Base-by-base conservation (phyloP, 1,140 invertebrate genomes). In the Octopus bimaculoides region DNA sequence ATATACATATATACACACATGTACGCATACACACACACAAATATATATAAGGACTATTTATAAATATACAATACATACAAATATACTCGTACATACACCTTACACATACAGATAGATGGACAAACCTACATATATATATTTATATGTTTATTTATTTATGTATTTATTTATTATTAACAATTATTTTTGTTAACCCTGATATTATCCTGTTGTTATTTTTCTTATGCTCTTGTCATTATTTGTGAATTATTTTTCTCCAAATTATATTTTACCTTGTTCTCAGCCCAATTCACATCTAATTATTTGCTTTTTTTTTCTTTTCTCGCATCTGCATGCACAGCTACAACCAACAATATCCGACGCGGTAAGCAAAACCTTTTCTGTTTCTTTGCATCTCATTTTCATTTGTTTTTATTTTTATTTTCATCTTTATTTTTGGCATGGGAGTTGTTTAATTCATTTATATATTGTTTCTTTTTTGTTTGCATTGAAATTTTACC, bases 331-430 rank as follows among this genome's bases (percentile, higher is more conserved):
- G 66, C 66, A 69, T 69, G 66, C 14, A 69, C 66, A 69, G 66
- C 66, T 69, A 69, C 66, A 20, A 69, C 66, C 17, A 14, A 69
- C 66, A 69, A 69, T 69, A 69, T 5, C 66, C 66, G 66, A 69
- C 66, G 66, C 66, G 66, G 66, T 69, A 69, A 69, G 66, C 66
- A 69, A 69, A 69, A 69, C 66, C 66, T 69, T 69, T 69, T 69
- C 26, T 14, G 66, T 69, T 69, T 5, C 26, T 69, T 69, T 69
- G 66, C 14, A 69, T 69, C 66, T 0, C 4, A 6, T 69, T 69
- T 17, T 69, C 26, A 6, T 10, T 17, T 69, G 6, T 69, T 61
- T 61, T 61, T 61, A 61, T 17, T 17, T 17, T 61, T 61, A 10
- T 61, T 61, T 61, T 69, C 26, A 41, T 41, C 26, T 41, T 41